Evolutionary conservation across 2,113 vertebrate genomes (phyloP).

Genomic region (Dasyprocta punctata): DNA sequence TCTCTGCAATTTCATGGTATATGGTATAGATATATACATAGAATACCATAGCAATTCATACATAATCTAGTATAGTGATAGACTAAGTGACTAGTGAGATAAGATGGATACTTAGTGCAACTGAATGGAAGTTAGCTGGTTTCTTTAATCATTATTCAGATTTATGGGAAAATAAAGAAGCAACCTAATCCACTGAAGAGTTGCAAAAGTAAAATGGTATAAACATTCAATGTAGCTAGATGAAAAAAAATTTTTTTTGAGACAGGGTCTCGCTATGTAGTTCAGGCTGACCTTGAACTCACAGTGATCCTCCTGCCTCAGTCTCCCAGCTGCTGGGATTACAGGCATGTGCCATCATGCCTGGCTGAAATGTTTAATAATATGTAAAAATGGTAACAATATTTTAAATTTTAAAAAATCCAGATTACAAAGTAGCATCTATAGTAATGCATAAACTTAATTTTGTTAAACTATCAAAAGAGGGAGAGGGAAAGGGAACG

Average conservation of each 20-base stretch:
- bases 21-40: background rate
- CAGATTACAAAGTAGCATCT: background rate
- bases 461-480: background rate
- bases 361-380: background rate
- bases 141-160: background rate
- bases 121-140: background rate
- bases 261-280: background rate
- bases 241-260: background rate
- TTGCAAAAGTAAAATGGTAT: background rate
- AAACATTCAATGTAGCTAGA: background rate
- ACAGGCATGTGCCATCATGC: background rate
- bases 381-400: background rate
- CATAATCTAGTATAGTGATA: background rate
- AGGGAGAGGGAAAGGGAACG: background rate
- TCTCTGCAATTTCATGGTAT: background rate
- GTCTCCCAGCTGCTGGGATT: background rate
- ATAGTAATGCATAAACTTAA: background rate
- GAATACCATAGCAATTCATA: background rate
- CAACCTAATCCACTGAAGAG: background rate
- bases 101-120: background rate
- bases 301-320: background rate
- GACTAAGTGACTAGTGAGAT: background rate
- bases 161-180: slow-evolving; percentile 13
- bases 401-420: slow-evolving; percentile 6
- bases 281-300: background rate